Base-by-base conservation (phyloP, 2,797 vertebrate species). In the Falco biarmicus region DNA sequence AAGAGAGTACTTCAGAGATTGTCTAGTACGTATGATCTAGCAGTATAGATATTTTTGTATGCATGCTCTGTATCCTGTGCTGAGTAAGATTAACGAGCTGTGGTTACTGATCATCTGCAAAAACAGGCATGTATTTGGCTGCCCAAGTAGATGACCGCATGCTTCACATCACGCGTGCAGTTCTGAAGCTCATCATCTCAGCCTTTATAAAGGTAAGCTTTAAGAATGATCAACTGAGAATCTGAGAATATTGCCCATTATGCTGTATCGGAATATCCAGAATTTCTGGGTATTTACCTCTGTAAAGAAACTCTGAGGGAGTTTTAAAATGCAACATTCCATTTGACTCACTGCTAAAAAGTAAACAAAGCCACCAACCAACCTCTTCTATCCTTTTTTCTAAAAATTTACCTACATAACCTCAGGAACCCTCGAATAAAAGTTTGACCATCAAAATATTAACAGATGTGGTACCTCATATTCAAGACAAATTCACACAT, bases 1-100 rank as follows among this genome's bases (percentile, higher is more conserved):
- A 68, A 56, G 39, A 77, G 20, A 71, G 10, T 54, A 37, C 22
- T 91, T 68, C 1, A 2, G 69, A 76, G 45, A 69, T 2, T 24
- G 31, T 6, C n/a, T 60, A 66, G 22, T 18, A 79, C 4, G 11
- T 15, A 31, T 2, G 7, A 56, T 37, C 25, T 64, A 77, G 37
- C 31, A 65, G 51, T 53, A 51, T 0, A 20, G 8, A 1, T 22
- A 14, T 41, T 80, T 80, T 32, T 64, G 39, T 47, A 54, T 13
- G 26, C 4, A 6, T n/a, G 34, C 45, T 84, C 57, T 57, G 26
- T 29, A 56, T 37, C 26, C 41, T n/a, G 31, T 47, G 48, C 75
- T 64, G 22, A 26, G 17, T 57, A 11, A 45, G 54, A 47, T 48
- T 66, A 66, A 26, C 0, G 1, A 54, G 25, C 48, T 1, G 1